Conservation (phyloP, 2,113 vertebrate species). For the Varanus komodoensis region DNA sequence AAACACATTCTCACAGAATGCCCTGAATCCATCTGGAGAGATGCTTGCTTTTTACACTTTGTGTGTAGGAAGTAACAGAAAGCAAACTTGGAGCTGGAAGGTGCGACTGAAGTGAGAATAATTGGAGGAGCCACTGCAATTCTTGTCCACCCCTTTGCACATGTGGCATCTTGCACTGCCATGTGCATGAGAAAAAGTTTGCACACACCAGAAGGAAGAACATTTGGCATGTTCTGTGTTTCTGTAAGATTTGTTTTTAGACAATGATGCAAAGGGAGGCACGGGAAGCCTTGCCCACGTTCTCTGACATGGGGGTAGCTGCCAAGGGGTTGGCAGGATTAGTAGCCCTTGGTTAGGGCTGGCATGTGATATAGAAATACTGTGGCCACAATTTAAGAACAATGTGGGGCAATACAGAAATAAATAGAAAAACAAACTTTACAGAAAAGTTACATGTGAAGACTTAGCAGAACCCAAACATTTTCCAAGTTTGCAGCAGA, state of each 20-base stretch:
- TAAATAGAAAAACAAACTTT: not conserved
- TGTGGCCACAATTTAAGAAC: not conserved
- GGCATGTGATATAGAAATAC: not conserved
- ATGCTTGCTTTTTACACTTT: constrained; percentile 2
- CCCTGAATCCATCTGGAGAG: not conserved
- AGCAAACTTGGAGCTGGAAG: not conserved
- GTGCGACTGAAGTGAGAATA: not conserved
- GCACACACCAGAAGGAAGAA: not conserved
- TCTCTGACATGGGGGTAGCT: not conserved
- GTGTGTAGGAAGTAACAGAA: not conserved
- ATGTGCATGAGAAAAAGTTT: not conserved
- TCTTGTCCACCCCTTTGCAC: too few species aligned
- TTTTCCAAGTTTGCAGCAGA: not conserved
- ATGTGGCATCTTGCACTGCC: not conserved
- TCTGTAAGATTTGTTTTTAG: not conserved
- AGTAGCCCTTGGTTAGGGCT: not conserved
- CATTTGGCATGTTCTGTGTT: not conserved
- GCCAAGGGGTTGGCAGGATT: not conserved
- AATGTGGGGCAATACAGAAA: too few species aligned
- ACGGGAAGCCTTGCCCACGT: not conserved
- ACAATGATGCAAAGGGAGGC: not conserved
- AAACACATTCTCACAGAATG: not conserved
- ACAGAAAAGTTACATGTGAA: not conserved
- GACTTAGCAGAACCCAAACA: not conserved
- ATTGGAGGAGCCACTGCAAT: not conserved